These are phyloP conservation scores for Dryas iulia DNA, from an alignment of 1,140 invertebrate species.

Conservation along the genomic window DNA sequence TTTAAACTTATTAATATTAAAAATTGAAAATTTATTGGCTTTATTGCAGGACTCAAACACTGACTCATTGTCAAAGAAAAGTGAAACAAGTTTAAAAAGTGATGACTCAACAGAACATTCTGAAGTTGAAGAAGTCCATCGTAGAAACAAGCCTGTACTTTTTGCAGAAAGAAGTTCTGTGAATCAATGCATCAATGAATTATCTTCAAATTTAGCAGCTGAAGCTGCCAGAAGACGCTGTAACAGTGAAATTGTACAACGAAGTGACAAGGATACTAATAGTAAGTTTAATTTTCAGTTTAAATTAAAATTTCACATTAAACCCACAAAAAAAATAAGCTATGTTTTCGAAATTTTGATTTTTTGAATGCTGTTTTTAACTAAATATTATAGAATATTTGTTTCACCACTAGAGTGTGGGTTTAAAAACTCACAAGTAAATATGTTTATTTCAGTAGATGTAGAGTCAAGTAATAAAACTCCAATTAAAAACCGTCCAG, in stretches of 20 bases:
- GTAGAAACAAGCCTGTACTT: constrained; percentile 60
- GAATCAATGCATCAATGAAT: constrained; percentile 84
- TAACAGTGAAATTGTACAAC: constrained; percentile 73
- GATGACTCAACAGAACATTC: constrained; percentile 56
- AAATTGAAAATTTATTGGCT: too few species aligned
- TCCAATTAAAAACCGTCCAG: constrained; percentile 71
- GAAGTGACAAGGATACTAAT: constrained; percentile 61
- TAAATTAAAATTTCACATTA: not conserved
- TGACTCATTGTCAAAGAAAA: constrained; percentile 64
- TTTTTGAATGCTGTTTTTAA: not conserved
- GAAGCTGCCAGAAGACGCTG: constrained; percentile 68
- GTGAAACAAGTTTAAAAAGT: constrained; percentile 61
- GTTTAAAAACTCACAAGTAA: not conserved
- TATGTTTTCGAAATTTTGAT: not conserved
- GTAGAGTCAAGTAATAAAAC: constrained; percentile 65
- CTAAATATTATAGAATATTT: not conserved
- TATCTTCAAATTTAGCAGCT: constrained; percentile 81
- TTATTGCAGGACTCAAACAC: constrained; percentile 55
- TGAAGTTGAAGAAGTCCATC: constrained; percentile 69
- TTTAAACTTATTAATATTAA: too few species aligned
- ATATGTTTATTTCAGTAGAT: constrained; percentile 43
- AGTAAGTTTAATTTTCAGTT: constrained; percentile 38
- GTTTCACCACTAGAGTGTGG: not conserved
- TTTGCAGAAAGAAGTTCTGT: constrained; percentile 78
- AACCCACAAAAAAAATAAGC: too few species aligned